phyloP scores from a whole-genome alignment of 1,140 invertebrate species.

The Pemphigus obesinymphae region DNA sequence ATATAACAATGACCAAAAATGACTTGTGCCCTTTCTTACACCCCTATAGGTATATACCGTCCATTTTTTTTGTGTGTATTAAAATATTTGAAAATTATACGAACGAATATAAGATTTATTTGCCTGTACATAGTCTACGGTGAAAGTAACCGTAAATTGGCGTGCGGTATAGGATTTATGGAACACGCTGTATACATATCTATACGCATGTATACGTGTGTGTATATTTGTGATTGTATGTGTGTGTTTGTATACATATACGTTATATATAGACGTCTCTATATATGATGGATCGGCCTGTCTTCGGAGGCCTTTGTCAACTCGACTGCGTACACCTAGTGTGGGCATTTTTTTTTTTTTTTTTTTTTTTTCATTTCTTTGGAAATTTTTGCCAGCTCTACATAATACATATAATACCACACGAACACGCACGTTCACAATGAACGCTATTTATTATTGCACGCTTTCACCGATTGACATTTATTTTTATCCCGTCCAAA shows the following conservation, averaged over 20 bases:
- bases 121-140: too few relatives aligned
- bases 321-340: neutral
- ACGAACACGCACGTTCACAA: neutral
- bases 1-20: too few relatives aligned
- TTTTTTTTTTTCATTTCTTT: constrained; percentile 3
- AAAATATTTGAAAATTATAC: too few relatives aligned
- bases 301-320: constrained; percentile 21
- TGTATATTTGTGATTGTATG: neutral
- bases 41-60: too few relatives aligned
- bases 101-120: too few relatives aligned
- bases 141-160: too few relatives aligned
- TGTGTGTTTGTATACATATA: neutral
- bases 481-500: neutral
- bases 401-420: neutral
- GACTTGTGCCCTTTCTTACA: too few relatives aligned
- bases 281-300: constrained; percentile 23
- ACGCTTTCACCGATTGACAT: neutral
- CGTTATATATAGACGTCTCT: neutral
- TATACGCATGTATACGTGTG: neutral
- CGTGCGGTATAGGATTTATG: too few relatives aligned
- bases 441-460: constrained; percentile 9
- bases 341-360: neutral
- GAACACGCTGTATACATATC: neutral
- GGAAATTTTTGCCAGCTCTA: neutral
- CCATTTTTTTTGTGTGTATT: too few relatives aligned